Base-by-base conservation (phyloP, 2,113 vertebrate genomes). In the Sturnus vulgaris region DNA sequence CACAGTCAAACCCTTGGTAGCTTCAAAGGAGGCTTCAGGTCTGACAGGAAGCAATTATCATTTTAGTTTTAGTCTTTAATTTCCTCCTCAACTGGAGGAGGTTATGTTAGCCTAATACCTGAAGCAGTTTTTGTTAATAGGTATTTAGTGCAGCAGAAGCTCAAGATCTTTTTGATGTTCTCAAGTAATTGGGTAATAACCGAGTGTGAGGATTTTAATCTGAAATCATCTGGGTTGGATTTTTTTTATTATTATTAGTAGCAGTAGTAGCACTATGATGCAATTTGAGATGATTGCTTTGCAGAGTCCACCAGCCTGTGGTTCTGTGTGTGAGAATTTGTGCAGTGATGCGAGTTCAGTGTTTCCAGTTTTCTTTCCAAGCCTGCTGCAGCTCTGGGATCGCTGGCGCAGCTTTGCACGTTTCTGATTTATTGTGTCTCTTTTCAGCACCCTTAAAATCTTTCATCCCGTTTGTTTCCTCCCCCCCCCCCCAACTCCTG, bases 61-160 rank as follows among this genome's bases (percentile, higher is more conserved):
- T 93, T 88, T 79, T 49, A 68, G 31, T 86, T 70, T 82, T 59
- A 75, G 55, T 90, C 61, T 79, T 87, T 40, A 46, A 66, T 90
- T 70, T 92, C 31, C 60, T 88, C 49, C 22, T 44, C 39, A 52
- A 2, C 10, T 66, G 47, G 57, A 61, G 24, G 37, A 15, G 10
- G 20, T 88, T 75, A 17, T 47, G 49, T 73, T 65, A 40, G n/a
- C 22, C 8, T 75, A 68, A 27, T 72, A 71, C 30, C 49, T 79
- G 63, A 47, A 88, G 82, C 49, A 52, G 44, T 64, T 79, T 85
- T 53, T 95, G 22, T 71, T 90, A 63, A 35, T 75, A 49, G 35
- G 7, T 63, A 35, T 47, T 53, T 28, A 57, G 42, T 53, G 44
- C 73, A 75, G 81, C 50, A 94, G 85, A 77, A 77, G 15, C 61